Evolutionary conservation across 2,113 vertebrate species (phyloP).

Genomic region (Hirundichthys speculiger): DNA sequence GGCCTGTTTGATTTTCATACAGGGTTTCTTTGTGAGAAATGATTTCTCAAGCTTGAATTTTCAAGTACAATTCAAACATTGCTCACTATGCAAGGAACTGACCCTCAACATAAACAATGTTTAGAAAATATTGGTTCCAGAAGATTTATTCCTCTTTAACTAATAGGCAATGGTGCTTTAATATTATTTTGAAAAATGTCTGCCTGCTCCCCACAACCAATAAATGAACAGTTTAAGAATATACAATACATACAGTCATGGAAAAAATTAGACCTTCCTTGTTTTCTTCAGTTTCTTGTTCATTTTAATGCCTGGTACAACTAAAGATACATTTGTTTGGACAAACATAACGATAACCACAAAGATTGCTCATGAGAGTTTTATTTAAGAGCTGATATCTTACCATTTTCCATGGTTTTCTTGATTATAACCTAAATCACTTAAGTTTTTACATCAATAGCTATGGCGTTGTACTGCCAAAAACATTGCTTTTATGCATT

Average conservation of each 20-base stretch:
- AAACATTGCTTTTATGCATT: too few species aligned
- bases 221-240: conserved; percentile 5
- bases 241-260: background rate
- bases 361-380: too few species aligned
- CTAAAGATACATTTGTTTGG: too few species aligned
- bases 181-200: background rate
- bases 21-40: conserved; percentile 10
- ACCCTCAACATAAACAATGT: conserved; percentile 7
- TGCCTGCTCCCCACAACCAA: background rate
- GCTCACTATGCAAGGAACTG: background rate
- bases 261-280: too few species aligned
- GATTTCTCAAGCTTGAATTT: conserved; percentile 18
- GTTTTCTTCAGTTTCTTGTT: too few species aligned
- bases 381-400: too few species aligned
- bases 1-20: conserved; percentile 15
- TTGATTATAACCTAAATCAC: too few species aligned
- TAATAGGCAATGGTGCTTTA: background rate
- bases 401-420: too few species aligned
- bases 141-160: conserved; percentile 2
- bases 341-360: too few species aligned
- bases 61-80: background rate
- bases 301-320: too few species aligned
- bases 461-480: too few species aligned
- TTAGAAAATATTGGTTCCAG: background rate
- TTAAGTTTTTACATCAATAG: too few species aligned